phyloP scores from a whole-genome alignment of 1,140 invertebrate genomes.

The Diachasmimorpha longicaudata region DNA sequence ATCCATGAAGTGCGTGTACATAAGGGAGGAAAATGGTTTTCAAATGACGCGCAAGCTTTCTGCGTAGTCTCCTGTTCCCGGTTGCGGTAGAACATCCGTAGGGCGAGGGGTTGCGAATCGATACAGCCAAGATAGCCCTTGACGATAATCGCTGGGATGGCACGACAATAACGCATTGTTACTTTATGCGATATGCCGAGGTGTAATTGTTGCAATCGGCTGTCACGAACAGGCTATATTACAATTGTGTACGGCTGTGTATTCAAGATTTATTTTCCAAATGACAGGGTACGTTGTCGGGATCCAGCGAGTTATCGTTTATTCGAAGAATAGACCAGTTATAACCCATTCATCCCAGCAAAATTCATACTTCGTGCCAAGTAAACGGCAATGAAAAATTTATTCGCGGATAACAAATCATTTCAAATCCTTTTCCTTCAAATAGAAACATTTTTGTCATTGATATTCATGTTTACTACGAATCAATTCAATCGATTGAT shows the following conservation, averaged over 20 bases:
- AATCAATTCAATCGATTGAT: no score
- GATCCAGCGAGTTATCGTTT: no score
- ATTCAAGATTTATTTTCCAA: neutral
- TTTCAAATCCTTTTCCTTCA: no score
- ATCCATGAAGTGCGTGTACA: neutral
- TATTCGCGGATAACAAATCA: no score
- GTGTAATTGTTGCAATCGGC: neutral
- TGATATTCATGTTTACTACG: no score
- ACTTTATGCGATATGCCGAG: neutral
- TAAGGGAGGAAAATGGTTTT: neutral
- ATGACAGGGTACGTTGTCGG: neutral
- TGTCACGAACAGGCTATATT: neutral
- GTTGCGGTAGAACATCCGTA: neutral
- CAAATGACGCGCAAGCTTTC: neutral
- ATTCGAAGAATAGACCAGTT: no score
- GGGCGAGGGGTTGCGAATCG: neutral
- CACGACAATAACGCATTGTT: constrained; percentile 4
- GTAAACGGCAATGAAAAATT: no score
- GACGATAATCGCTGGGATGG: constrained; percentile 3
- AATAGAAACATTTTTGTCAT: no score
- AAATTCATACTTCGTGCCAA: no score
- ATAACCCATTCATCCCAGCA: no score
- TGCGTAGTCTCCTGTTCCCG: neutral
- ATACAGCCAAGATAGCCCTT: constrained; percentile 6
- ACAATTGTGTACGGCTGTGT: neutral